Base-by-base conservation (phyloP, 2,797 vertebrate species). In the Microcaecilia unicolor region DNA sequence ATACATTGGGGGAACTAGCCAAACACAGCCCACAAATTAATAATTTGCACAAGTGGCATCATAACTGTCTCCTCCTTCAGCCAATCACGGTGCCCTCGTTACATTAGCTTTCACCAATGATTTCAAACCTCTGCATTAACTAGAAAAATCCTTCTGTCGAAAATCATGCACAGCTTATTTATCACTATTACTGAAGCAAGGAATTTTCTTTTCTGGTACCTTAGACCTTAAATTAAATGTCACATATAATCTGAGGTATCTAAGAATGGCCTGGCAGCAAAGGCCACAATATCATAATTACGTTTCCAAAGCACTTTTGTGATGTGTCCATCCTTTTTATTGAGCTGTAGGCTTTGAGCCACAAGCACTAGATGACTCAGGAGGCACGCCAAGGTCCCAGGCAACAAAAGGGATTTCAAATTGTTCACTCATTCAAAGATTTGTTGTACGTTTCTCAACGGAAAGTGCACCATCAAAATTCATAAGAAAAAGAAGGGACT, bases 161-260 rank as follows among this genome's bases (percentile, higher is more conserved):
- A 12, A 32, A 22, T 8, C 5, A 41, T 24, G 4, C 29, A 22
- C 9, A 22, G 3, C 2, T 0, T 29, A 37, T 48, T 44, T 44
- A 18, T 27, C 9, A 9, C 8, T 41, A 9, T n/a, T 18, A 15
- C 12, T 15, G n/a, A 8, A 23, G 11, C 8, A 6, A 34, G 9
- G n/a, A 27, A 31, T 15, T 30, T 19, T 36, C 22, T 24, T 42
- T 28, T 18, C 34, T 20, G 34, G 33, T 17, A 27, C 8, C 8
- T 25, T 28, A 9, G 2, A 9, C 50, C 47, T 44, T 40, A 59
- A 59, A 44, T 29, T 4, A 56, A 54, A 52, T 26, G 15, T 54
- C 38, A 50, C 20, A 30, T 22, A 13, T 39, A 48, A 51, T 51
- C 45, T 46, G 12, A 21, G 7, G 18, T 19, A 25, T 38, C 25